A percentile compares a stretch with the other conserved stretches of the same genome.
Conservation (phyloP, 2,113 vertebrate genomes). For the Hydrochoerus hydrochaeris region DNA sequence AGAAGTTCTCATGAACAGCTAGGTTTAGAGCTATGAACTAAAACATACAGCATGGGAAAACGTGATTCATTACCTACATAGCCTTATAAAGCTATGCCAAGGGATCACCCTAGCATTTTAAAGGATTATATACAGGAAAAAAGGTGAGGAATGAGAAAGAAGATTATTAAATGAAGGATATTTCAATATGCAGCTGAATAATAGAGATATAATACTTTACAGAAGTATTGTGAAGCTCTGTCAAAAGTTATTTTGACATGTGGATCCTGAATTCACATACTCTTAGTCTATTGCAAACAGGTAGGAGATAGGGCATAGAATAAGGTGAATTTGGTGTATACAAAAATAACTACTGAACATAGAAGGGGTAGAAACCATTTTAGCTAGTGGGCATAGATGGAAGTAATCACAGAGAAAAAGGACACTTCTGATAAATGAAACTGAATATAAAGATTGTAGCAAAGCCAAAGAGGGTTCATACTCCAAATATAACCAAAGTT, state of each 20-base stretch:
- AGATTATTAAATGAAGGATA: neutral
- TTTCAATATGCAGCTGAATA: neutral
- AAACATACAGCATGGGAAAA: neutral
- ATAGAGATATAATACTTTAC: neutral
- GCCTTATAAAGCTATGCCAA: accelerated
- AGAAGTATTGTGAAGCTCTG: neutral
- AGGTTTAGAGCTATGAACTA: neutral
- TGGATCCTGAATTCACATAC: neutral
- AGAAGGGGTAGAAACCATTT: neutral
- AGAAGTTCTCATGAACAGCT: neutral
- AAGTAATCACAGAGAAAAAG: neutral
- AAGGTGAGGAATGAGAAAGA: neutral
- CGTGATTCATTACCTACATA: neutral
- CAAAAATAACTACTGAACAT: neutral
- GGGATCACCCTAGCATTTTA: neutral
- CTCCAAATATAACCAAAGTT: neutral
- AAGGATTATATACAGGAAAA: neutral
- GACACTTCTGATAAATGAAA: neutral
- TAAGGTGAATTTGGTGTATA: neutral
- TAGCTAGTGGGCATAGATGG: neutral
- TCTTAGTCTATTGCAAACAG: neutral
- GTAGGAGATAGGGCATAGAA: neutral
- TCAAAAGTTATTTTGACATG: neutral
- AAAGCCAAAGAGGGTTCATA: neutral
- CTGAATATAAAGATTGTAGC: neutral